Base-by-base conservation (phyloP, 1,140 invertebrate genomes). In the Neodiprion pinetum region DNA sequence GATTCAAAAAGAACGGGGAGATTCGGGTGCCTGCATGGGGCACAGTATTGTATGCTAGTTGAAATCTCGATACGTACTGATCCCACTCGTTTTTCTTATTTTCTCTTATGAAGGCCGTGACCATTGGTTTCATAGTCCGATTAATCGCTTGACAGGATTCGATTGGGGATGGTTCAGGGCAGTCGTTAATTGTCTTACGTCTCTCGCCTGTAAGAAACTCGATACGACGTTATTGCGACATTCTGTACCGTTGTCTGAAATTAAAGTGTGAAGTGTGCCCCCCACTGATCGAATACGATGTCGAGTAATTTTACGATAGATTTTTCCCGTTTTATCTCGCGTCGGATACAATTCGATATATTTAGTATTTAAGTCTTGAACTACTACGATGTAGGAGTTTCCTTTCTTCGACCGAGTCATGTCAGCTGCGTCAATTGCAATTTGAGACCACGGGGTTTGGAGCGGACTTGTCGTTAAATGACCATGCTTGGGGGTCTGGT, bases 11-110 rank as follows among this genome's bases (percentile, higher is more conserved):
- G 53, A 76, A 76, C 1, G 72, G 75, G 4, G 72, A 68, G 40
- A 74, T 21, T 71, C 75, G 40, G 14, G 47, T 74, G 40, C 72
- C 72, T 3, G 75, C n/a, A 48, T 74, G 75, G 1, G 75, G 72
- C 48, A 74, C 72, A 3, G 72, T 76, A 61, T 76, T 76, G 65
- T 76, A 76, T 9, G 75, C 75, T 7, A 76, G 47, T 53, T 76
- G 75, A 1, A 76, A 47, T 53, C 74, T 76, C 9, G 75, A 68
- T 14, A 76, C 3, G n/a, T 73, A 17, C 11, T 66, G 1, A 11
- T 76, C 75, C 66, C 72, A 76, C 10, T 70, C 40, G 9, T 70
- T 72, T 72, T 74, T 65, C 66, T 72, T 72, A 69, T 75, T 47
- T 66, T 71, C 69, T 47, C 66, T 48, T 40, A 72, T 71, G 23